Percentiles rank a stretch among this genome's conserved stretches.
Evolutionary conservation across 2,888 invertebrate genomes (phyloP).

Genomic region (Mylabris sibirica): DNA sequence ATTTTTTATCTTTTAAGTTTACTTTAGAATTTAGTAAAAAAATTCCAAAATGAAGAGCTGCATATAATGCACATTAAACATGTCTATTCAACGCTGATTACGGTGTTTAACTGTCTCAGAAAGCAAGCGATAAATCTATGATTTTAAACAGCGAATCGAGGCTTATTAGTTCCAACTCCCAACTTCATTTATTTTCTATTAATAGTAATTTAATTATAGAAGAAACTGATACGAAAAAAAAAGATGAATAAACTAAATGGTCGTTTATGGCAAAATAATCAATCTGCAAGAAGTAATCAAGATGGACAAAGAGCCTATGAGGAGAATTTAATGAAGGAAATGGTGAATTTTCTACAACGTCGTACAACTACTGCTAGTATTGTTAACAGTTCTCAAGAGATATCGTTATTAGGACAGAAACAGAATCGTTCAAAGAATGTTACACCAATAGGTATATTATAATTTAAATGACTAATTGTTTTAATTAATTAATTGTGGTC

Average conservation of each 20-base stretch:
- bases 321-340: conserved; percentile 76
- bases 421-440: conserved; percentile 56
- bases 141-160: too few species aligned
- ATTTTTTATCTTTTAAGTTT: too few species aligned
- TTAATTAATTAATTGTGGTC: conserved; percentile 23
- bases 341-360: conserved; percentile 69
- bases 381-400: conserved; percentile 31
- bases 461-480: background rate
- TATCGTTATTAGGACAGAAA: conserved; percentile 45
- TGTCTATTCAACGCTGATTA: too few species aligned
- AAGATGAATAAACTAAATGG: conserved; percentile 59
- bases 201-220: conserved; percentile 18
- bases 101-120: too few species aligned
- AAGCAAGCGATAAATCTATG: too few species aligned
- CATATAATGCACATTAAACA: too few species aligned
- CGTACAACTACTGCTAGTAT: conserved; percentile 48
- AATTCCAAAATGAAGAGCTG: too few species aligned
- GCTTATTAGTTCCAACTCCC: too few species aligned
- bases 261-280: conserved; percentile 77
- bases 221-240: conserved; percentile 31
- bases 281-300: conserved; percentile 85
- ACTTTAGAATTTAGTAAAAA: too few species aligned
- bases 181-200: background rate
- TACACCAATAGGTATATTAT: conserved; percentile 51
- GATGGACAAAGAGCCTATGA: conserved; percentile 87